Evolutionary conservation across 1,140 invertebrate species (phyloP).

Genomic region (Tetraneura akinire): DNA sequence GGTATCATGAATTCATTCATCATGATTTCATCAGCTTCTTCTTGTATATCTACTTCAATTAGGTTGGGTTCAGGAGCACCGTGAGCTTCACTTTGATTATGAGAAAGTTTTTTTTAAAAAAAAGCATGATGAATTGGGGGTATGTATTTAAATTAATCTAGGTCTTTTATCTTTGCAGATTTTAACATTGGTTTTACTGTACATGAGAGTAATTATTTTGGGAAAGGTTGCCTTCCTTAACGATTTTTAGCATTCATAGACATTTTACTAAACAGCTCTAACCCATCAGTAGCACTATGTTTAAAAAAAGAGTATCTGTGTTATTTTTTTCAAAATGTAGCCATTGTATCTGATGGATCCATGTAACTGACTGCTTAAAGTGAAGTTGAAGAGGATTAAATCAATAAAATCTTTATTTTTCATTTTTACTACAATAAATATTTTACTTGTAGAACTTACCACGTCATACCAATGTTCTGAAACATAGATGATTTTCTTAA

Average conservation of each 20-base stretch:
- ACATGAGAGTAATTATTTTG: slow-evolving; percentile 14
- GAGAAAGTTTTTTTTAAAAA: neutral
- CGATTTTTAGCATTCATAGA: neutral
- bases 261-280: slow-evolving; percentile 35
- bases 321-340: slow-evolving; percentile 47
- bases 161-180: slow-evolving; percentile 44
- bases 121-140: slow-evolving; percentile 34
- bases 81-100: neutral
- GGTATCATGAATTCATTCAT: slow-evolving; percentile 8
- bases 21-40: neutral
- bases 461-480: slow-evolving; percentile 52
- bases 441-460: slow-evolving; percentile 27
- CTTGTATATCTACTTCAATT: slow-evolving; percentile 10
- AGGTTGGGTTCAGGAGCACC: too few relatives aligned
- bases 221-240: slow-evolving; percentile 1
- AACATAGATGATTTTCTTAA: slow-evolving; percentile 50
- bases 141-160: slow-evolving; percentile 41
- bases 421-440: slow-evolving; percentile 48
- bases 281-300: slow-evolving; percentile 32
- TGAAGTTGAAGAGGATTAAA: slow-evolving; percentile 38
- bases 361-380: slow-evolving; percentile 35
- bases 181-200: slow-evolving; percentile 27
- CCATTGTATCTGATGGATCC: slow-evolving; percentile 40
- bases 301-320: slow-evolving; percentile 50
- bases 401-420: slow-evolving; percentile 18